Evolutionary conservation across 2,888 invertebrate genomes (phyloP), one percentile per base, ranked within the genome.

Genomic region (Rotaria macrura): DNA sequence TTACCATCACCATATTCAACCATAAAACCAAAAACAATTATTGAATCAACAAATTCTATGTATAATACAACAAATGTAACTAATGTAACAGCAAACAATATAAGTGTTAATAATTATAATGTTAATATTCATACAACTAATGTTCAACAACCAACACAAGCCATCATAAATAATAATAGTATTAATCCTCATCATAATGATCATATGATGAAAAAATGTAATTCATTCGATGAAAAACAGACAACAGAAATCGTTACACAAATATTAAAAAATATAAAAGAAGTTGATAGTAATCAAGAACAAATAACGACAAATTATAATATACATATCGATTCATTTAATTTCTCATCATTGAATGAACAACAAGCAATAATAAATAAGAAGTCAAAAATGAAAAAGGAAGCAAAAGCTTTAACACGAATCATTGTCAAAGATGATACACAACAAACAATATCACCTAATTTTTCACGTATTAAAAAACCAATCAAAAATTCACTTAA

Each of bases 211-310:
- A 79, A 79, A 43, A 79, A 40, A 43, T 79, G 79, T 43, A 79
- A 40, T 79, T 12, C 79, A 25, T 79, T 79, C 4, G 79, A 79
- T 43, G 79, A 79, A 43, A 79, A 79, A 79, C 79, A 79, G 43
- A 79, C 79, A 43, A 79, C 79, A 12, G 79, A 79, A 43, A 79
- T 79, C 4, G 79, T 79, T 10, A 43, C 79, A 79, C 79, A 79
- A 40, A 43, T 79, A 43, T 79, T 79, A 79, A 79, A 79, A n/a
- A 79, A 79, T 79, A 79, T 79, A n/a, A 79, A 79, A 43, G 79
- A 79, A 79, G 79, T 40, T 43, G 79, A 40, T n/a, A 79, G 6
- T n/a, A 79, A 40, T 79, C 25, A 40, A 5, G 25, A 79, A n/a
- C 40, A 43, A 23, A 74, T 43, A 25, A 79, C 79, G 43, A 79